phyloP scores from a whole-genome alignment of 1,140 invertebrate species.

The Alviniconcha marisindica region DNA sequence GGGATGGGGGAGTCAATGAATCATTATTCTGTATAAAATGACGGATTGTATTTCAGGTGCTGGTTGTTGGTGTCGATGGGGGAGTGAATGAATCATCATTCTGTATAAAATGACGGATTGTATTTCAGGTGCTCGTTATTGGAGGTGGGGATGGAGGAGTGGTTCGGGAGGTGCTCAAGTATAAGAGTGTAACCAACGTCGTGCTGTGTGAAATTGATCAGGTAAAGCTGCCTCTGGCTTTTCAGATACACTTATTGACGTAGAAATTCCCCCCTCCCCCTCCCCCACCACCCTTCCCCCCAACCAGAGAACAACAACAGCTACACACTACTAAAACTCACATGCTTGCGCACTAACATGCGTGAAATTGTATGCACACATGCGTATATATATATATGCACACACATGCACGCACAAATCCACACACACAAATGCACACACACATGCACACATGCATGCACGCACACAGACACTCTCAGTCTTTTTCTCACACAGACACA shows the following conservation, averaged over 20 bases:
- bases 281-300: too few species aligned
- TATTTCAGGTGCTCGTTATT: slow-evolving; percentile 89
- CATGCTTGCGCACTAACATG: too few species aligned
- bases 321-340: too few species aligned
- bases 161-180: slow-evolving; percentile 95
- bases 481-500: neutral
- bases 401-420: neutral
- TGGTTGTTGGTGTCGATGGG: too few species aligned
- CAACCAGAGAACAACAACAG: too few species aligned
- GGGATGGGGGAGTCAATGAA: slow-evolving; percentile 77
- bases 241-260: too few species aligned
- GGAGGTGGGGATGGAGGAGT: slow-evolving; percentile 99
- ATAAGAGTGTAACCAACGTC: slow-evolving; percentile 90
- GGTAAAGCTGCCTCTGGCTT: too few species aligned
- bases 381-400: neutral
- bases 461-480: neutral
- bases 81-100: too few species aligned
- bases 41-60: too few species aligned
- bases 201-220: slow-evolving; percentile 97
- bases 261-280: too few species aligned
- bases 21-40: too few species aligned
- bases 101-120: neutral
- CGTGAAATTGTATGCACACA: too few species aligned
- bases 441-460: neutral
- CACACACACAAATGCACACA: neutral